phyloP scores from a whole-genome alignment of 2,113 vertebrate genomes.

The Lampris incognitus region DNA sequence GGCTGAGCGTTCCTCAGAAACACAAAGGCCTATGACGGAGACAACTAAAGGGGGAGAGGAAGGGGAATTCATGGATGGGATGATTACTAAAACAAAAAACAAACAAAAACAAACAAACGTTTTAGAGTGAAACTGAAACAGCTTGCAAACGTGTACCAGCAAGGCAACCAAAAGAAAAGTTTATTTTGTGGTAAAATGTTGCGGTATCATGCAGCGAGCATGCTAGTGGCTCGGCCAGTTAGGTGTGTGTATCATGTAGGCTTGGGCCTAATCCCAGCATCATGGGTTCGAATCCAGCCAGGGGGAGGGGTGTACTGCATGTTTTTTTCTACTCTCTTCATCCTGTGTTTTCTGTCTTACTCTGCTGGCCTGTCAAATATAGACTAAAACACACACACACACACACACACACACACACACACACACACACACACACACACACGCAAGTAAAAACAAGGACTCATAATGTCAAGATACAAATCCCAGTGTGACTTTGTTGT shows the following conservation, averaged over 20 bases:
- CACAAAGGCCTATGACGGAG: neutral
- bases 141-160: neutral
- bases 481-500: no score
- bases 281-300: no score
- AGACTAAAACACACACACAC: neutral
- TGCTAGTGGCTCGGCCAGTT: no score
- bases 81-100: neutral
- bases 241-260: no score
- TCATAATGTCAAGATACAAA: neutral
- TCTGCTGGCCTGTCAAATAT: no score
- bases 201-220: slow-evolving; percentile 19
- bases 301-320: no score
- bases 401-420: neutral
- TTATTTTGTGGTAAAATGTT: slow-evolving; percentile 7
- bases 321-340: no score
- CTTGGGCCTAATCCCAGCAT: no score
- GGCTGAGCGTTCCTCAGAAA: neutral
- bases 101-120: neutral
- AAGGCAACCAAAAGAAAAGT: neutral
- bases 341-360: no score
- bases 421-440: slow-evolving; percentile 1
- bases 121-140: neutral
- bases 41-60: neutral
- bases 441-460: neutral
- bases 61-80: neutral